Evolutionary conservation across 2,888 invertebrate species (phyloP), one percentile per base, ranked within the genome.

Genomic region (Cheilosia vulpina): DNA sequence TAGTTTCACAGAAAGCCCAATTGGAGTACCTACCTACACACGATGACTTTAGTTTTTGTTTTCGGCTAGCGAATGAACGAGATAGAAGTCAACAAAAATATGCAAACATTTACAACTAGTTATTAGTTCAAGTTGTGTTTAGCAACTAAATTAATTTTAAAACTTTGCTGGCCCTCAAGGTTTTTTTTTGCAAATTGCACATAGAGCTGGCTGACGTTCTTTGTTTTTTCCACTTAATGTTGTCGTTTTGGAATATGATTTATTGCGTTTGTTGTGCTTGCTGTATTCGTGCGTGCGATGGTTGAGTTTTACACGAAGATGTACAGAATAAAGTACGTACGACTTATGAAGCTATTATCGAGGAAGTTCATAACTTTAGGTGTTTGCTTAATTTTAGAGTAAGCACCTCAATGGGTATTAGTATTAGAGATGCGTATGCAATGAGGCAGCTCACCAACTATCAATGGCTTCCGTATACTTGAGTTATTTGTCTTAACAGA

Each of bases 141-240:
- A 45, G 43, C 5, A 24, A 43, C 11, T 45, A 62, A 60, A 45
- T 17, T n/a, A 31, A 5, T 53, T 27, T 17, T 31, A 19, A 34
- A 27, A 19, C 13, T 9, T 50, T 38, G 50, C 7, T 52, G 52
- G 41, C 60, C 71, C 62, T 72, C 41, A 55, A 55, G 17, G 2
- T 66, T 71, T n/a, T 0, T 17, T 53, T 52, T 27, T 38, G 19
- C 53, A 11, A 53, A 66, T 66, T 66, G 66, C 53, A 53, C 41
- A 41, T 41, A 24, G 4, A 57, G 13, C 21, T 50, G 15, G 27
- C 27, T 19, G 43, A 17, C 21, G 24, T 52, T 52, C 53, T 62
- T 62, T 72, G 72, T 72, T 34, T 58, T 31, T 27, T 13, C 6
- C 31, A n/a, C 11, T 34, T 52, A 15, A 15, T n/a, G n/a, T n/a